Evolutionary conservation across 2,888 invertebrate genomes (phyloP), one percentile per base, ranked within the genome.

Genomic region (Eilema sororculum): DNA sequence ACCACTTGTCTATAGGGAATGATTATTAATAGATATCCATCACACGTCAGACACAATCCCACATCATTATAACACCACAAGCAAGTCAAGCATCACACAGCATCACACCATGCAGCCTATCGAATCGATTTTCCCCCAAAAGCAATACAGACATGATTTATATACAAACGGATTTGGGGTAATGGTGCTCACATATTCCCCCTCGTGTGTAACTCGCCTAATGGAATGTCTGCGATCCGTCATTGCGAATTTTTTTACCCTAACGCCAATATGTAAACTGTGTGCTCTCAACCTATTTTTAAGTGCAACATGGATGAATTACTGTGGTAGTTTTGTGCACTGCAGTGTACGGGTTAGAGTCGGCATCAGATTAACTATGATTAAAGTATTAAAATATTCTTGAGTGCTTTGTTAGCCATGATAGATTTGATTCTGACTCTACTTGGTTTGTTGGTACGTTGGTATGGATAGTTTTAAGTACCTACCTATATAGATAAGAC

Each of bases 211-310:
- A 72, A 75, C 77, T 68, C 67, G 72, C 73, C 81, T 87, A 87
- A 87, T 87, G 86, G 86, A 84, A 86, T 78, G 85, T 76, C 76
- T 76, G 77, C 79, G 77, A 84, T 84, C 78, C 73, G 80, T 84
- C 84, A 84, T 81, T 70, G 59, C 22, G 67, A 69, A 65, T 73
- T 67, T 77, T 74, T 70, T 74, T 78, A 78, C 76, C 73, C 78
- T 67, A 67, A 73, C 67, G 65, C 71, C 73, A 73, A 80, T 80
- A 83, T 80, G 77, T 72, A 78, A 73, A 76, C 72, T 78, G 68
- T 73, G 71, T 72, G 67, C 69, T 59, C 59, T 64, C 57, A 67
- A 69, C 70, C 69, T 71, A 72, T 72, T 77, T 80, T 72, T 67
- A 68, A 65, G 65, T n/a, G n/a, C 33, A 56, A n/a, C 12, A 24